Base-by-base conservation (phyloP, 2,113 vertebrate species). In the Ifrita kowaldi region DNA sequence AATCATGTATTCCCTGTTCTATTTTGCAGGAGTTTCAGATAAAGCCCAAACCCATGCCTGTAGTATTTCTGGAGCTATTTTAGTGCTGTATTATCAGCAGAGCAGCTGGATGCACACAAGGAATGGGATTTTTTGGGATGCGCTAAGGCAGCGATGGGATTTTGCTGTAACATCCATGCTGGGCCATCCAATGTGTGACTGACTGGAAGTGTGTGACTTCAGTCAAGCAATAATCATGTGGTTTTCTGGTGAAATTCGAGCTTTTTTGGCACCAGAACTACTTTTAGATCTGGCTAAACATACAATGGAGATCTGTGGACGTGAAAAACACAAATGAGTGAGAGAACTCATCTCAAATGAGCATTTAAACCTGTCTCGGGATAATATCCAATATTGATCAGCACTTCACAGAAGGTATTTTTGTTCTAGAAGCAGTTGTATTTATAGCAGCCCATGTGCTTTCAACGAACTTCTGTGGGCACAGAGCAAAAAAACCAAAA, bases 391-490 rank as follows among this genome's bases (percentile, higher is more conserved):
- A 52, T 80, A 96, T 42, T 52, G 82, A 93, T 88, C 84, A 86
- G 56, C 68, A 68, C 52, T 80, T 52, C 52, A 56, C 52, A 93
- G 79, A 84, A 90, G 71, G 47, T 73, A 83, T 78, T 95, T 86
- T 63, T 77, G 67, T 73, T 80, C 22, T 21, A 26, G 35, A 84
- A 87, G 44, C 32, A 26, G 18, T 53, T 13, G 16, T 75, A 95
- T 87, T 96, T 96, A 92, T 88, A 94, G 90, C 69, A 96, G 87
- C 8, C 74, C 49, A 59, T 90, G 60, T 90, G 87, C 79, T 86
- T 92, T 78, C 41, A 59, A 78, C 6, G n/a, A 60, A 80, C 56
- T 93, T 83, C 57, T 53, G 76, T 69, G 89, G 60, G 59, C 71
- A 84, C 16, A 81, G 0, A 93, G 90, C 9, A 84, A 75, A 49